Percentiles rank a stretch among this genome's conserved stretches.
Evolutionary conservation across 1,140 invertebrate genomes (phyloP).

Genomic region (Megalopta genalis): DNA sequence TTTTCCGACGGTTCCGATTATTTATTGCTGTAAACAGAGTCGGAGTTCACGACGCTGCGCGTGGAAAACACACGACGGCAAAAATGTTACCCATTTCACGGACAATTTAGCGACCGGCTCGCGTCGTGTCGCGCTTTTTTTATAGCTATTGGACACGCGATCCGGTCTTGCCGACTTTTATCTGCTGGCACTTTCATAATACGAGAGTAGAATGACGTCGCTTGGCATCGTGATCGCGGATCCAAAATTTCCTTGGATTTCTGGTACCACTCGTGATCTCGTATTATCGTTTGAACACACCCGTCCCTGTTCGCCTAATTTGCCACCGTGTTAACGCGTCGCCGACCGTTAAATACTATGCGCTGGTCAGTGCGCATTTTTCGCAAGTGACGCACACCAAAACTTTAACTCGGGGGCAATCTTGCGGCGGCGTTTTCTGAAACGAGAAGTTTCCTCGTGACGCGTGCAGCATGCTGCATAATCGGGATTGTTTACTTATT

Average conservation of each 20-base stretch:
- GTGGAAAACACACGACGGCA: constrained; percentile 3
- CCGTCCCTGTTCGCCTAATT: not conserved
- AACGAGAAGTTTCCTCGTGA: too few relatives aligned
- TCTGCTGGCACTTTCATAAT: constrained; percentile 20
- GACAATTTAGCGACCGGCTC: constrained; percentile 4
- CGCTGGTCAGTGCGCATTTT: too few relatives aligned
- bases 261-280: not conserved
- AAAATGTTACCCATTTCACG: constrained; percentile 21
- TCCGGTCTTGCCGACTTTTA: constrained; percentile 16
- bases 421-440: too few relatives aligned
- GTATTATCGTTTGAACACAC: not conserved
- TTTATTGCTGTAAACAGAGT: constrained; percentile 31
- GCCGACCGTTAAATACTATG: not conserved
- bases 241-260: not conserved
- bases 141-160: not conserved
- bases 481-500: not conserved
- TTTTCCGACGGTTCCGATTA: constrained; percentile 29
- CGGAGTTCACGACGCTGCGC: not conserved
- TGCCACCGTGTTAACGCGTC: not conserved
- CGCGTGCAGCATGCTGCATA: too few relatives aligned
- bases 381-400: too few relatives aligned
- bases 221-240: not conserved
- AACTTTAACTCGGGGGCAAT: too few relatives aligned
- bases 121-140: not conserved
- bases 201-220: not conserved